phyloP scores from a whole-genome alignment of 92 coral and sea anemone genomes.

The Epizoanthus scotinus region DNA sequence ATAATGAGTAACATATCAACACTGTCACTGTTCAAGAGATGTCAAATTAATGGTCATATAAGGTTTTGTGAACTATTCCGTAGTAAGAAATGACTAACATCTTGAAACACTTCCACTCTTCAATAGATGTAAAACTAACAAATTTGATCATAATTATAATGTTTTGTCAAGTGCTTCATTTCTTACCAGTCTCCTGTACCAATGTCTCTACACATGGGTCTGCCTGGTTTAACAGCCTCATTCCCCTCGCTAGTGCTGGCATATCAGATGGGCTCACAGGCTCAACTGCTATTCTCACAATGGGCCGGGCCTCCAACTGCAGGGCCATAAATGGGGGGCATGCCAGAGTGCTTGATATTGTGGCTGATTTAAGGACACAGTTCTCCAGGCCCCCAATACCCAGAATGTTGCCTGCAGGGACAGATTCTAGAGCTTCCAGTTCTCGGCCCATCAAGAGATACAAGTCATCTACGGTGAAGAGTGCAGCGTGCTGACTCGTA shows the following conservation, averaged over 20 bases:
- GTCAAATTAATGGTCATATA: too few relatives aligned
- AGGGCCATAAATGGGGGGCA: slow-evolving; percentile 98
- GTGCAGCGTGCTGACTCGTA: slow-evolving; percentile 68
- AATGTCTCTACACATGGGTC: slow-evolving; percentile 98
- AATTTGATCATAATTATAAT: too few relatives aligned
- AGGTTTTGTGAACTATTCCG: too few relatives aligned
- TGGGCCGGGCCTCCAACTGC: slow-evolving; percentile 91
- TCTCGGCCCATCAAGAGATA: slow-evolving; percentile 98
- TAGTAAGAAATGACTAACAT: too few relatives aligned
- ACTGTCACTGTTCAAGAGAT: too few relatives aligned
- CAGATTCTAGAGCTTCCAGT: slow-evolving; percentile 77
- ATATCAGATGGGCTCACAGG: slow-evolving; percentile 92
- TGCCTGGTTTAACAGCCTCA: slow-evolving; percentile 96
- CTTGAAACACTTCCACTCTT: not conserved
- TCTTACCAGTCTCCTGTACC: slow-evolving; percentile 90
- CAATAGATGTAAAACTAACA: not conserved
- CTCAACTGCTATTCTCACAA: slow-evolving; percentile 96
- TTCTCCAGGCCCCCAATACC: slow-evolving; percentile 96
- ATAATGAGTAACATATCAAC: too few relatives aligned
- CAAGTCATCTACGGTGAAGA: slow-evolving; percentile 84
- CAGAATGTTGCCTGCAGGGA: slow-evolving; percentile 95
- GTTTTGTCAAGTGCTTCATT: not conserved
- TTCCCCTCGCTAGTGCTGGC: slow-evolving; percentile 90
- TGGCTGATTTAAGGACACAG: slow-evolving; percentile 93
- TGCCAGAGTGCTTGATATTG: slow-evolving; percentile 84